A percentile compares a stretch with the other conserved stretches of the same genome.
These are phyloP conservation scores for Vanessa tameamea DNA, from an alignment of 1,140 invertebrate species.

Conservation along the genomic window DNA sequence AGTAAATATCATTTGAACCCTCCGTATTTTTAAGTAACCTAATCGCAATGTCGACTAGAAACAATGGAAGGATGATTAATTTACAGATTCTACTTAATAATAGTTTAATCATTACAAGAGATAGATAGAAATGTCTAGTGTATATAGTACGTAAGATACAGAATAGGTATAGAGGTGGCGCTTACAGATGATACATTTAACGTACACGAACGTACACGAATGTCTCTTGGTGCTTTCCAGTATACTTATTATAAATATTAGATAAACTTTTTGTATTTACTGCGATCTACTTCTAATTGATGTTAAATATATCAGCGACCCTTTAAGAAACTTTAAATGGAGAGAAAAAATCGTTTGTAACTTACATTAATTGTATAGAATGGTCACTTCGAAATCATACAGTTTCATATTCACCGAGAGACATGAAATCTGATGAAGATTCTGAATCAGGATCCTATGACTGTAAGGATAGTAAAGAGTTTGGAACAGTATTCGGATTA, in stretches of 20 bases:
- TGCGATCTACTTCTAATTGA: constrained; percentile 58
- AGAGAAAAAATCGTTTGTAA: constrained; percentile 65
- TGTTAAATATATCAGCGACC: constrained; percentile 56
- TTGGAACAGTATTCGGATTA: constrained; percentile 26
- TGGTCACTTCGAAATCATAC: constrained; percentile 60
- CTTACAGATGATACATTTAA: constrained; percentile 49
- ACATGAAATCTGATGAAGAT: constrained; percentile 15
- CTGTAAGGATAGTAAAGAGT: constrained; percentile 1
- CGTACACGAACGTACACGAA: constrained; percentile 49
- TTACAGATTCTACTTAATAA: constrained; percentile 70
- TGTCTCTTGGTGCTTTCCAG: constrained; percentile 67
- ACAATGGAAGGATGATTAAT: constrained; percentile 73
- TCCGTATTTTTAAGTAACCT: constrained; percentile 32
- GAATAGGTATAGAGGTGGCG: constrained; percentile 59
- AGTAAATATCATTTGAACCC: constrained; percentile 34
- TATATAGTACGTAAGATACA: constrained; percentile 55
- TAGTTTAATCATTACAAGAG: constrained; percentile 59
- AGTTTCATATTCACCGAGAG: constrained; percentile 45
- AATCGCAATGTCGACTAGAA: constrained; percentile 51
- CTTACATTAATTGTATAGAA: constrained; percentile 65
- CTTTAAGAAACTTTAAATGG: constrained; percentile 57
- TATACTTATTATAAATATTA: constrained; percentile 52
- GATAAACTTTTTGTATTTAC: constrained; percentile 46
- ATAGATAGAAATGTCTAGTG: constrained; percentile 73
- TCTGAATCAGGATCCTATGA: constrained; percentile 10